These are phyloP conservation scores for Psittacara wagleri DNA, from an alignment of 2,113 vertebrate species.

Conservation along the genomic window DNA sequence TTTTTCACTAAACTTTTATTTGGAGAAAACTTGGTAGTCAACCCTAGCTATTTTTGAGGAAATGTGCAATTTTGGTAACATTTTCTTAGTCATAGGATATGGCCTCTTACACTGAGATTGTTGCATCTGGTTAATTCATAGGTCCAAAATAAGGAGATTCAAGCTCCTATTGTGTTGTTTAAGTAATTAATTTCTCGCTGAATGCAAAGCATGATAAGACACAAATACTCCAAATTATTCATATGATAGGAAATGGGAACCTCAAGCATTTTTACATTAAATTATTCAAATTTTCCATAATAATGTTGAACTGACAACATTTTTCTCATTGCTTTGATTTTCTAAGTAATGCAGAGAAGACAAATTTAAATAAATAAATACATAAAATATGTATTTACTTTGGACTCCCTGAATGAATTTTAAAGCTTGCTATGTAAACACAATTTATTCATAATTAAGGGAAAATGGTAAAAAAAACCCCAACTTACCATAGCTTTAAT, in stretches of 20 bases:
- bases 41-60: neutral
- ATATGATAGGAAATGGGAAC: neutral
- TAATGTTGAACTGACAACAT: neutral
- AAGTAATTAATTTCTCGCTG: neutral
- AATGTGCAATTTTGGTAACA: neutral
- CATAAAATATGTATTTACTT: neutral
- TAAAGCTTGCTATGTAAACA: neutral
- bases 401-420: neutral
- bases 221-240: neutral
- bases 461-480: neutral
- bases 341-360: neutral
- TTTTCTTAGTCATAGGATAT: neutral
- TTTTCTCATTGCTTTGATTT: neutral
- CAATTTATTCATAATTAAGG: neutral
- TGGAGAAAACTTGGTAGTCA: neutral
- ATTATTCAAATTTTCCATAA: neutral
- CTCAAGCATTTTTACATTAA: neutral
- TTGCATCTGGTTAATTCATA: neutral
- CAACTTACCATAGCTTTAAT: neutral
- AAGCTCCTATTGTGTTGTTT: neutral
- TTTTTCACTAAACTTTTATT: neutral
- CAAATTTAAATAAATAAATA: neutral
- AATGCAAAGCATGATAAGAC: neutral
- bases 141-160: neutral
- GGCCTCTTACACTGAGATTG: neutral